phyloP scores from a whole-genome alignment of 2,113 vertebrate species.

The Chionis minor region DNA sequence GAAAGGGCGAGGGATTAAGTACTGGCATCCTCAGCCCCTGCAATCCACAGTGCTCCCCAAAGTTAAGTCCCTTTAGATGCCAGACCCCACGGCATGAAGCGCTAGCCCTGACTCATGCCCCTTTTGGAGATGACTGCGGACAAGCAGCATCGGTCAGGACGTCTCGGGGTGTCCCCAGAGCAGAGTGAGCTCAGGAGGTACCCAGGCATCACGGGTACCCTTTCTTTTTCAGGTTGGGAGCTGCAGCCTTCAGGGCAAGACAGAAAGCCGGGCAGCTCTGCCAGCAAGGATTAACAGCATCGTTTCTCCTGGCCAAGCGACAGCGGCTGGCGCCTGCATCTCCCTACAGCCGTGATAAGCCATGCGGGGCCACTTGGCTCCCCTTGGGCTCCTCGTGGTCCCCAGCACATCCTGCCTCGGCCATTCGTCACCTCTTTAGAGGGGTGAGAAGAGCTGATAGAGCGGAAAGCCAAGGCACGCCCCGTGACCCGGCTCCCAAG shows the following conservation, averaged over 20 bases:
- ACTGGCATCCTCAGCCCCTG: background rate
- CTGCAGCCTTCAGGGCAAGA: background rate
- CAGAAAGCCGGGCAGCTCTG: background rate
- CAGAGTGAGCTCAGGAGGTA: background rate
- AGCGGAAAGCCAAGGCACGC: background rate
- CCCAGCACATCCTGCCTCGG: background rate
- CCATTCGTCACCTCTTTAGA: background rate
- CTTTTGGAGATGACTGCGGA: background rate
- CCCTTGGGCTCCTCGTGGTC: rapidly evolving
- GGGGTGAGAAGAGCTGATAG: background rate
- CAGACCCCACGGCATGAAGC: background rate
- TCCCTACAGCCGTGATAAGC: background rate
- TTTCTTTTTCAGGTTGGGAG: background rate
- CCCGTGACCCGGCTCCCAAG: background rate
- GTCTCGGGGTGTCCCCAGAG: background rate
- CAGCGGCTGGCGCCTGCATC: background rate
- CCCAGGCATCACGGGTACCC: rapidly evolving
- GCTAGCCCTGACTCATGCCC: background rate
- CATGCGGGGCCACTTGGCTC: background rate
- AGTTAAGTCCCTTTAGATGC: background rate
- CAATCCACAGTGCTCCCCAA: background rate
- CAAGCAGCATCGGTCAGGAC: background rate
- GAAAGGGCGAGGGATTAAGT: background rate
- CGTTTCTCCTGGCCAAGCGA: background rate
- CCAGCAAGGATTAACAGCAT: background rate